Conservation (phyloP, 2,113 vertebrate genomes). For the Struthio camelus region DNA sequence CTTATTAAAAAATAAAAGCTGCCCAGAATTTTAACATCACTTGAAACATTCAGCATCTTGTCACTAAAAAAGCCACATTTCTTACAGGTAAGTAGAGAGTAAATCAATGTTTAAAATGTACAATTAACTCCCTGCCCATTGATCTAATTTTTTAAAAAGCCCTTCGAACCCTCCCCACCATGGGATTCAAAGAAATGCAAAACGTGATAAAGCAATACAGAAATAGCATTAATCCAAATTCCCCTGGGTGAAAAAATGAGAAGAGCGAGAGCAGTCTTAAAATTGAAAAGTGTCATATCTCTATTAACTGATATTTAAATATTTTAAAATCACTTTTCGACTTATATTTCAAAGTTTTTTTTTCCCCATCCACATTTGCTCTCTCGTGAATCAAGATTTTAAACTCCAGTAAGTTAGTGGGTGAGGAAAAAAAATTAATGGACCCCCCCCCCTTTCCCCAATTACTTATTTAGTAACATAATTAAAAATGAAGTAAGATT, state of each 20-base stretch:
- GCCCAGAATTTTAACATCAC: conserved; percentile 31
- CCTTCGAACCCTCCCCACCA: background rate
- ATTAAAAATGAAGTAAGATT: background rate
- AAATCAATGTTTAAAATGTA: conserved; percentile 10
- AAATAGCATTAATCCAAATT: conserved; percentile 74
- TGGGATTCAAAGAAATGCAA: conserved; percentile 68
- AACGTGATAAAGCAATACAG: conserved; percentile 60
- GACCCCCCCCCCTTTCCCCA: background rate
- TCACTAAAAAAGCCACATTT: conserved; percentile 21
- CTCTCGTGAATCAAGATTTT: conserved; percentile 22
- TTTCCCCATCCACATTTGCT: background rate
- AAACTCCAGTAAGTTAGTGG: conserved; percentile 35
- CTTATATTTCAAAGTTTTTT: conserved; percentile 30
- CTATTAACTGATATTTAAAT: conserved; percentile 27
- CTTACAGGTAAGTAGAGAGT: conserved; percentile 22
- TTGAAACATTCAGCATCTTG: background rate
- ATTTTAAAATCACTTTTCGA: conserved; percentile 41
- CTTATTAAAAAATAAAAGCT: background rate
- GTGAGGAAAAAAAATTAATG: conserved; percentile 34
- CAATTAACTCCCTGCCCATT: background rate
- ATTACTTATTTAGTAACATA: conserved; percentile 23
- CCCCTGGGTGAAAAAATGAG: conserved; percentile 58
- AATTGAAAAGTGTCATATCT: conserved; percentile 63
- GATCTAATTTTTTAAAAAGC: conserved; percentile 50
- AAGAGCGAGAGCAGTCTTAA: conserved; percentile 34